Percentiles rank a stretch among this genome's conserved stretches.
phyloP scores from a whole-genome alignment of 2,888 invertebrate genomes.

The Eugnorisma glareosa region DNA sequence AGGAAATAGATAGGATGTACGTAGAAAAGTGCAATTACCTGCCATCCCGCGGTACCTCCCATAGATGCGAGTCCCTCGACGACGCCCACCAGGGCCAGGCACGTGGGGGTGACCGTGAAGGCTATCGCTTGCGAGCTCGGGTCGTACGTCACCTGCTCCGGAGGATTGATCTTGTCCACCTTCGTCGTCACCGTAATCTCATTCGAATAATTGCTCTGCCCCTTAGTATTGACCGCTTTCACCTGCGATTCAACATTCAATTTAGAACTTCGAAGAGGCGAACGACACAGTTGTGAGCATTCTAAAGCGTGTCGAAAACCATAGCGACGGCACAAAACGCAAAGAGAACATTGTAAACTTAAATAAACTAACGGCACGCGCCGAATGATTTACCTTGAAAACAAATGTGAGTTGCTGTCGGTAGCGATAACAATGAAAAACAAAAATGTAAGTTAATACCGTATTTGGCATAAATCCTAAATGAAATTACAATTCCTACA shows the following conservation, averaged over 20 bases:
- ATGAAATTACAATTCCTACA: constrained; percentile 47
- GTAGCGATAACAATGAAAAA: constrained; percentile 86
- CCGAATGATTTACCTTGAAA: constrained; percentile 87
- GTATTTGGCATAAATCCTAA: constrained; percentile 50
- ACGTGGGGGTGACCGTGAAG: constrained; percentile 95
- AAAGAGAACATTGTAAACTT: constrained; percentile 65
- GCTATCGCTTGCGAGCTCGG: constrained; percentile 94
- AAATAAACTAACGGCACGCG: constrained; percentile 71
- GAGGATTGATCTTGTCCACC: constrained; percentile 95
- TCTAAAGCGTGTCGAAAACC: constrained; percentile 74
- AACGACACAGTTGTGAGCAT: constrained; percentile 60
- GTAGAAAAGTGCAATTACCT: constrained; percentile 74
- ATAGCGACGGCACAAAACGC: constrained; percentile 76
- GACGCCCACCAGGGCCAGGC: constrained; percentile 94
- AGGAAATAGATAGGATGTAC: neutral
- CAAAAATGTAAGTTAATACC: constrained; percentile 77
- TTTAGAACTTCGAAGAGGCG: constrained; percentile 51
- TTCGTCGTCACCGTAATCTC: constrained; percentile 95
- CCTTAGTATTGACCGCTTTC: constrained; percentile 96
- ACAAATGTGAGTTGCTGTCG: constrained; percentile 89
- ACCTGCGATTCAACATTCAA: constrained; percentile 86
- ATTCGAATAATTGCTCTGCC: constrained; percentile 96
- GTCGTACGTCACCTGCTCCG: constrained; percentile 95
- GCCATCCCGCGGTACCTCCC: constrained; percentile 80
- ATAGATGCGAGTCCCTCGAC: constrained; percentile 92